A percentile compares a stretch with the other conserved stretches of the same genome.
phyloP scores from a whole-genome alignment of 2,797 vertebrate species.

The Euphonia xanthogaster region DNA sequence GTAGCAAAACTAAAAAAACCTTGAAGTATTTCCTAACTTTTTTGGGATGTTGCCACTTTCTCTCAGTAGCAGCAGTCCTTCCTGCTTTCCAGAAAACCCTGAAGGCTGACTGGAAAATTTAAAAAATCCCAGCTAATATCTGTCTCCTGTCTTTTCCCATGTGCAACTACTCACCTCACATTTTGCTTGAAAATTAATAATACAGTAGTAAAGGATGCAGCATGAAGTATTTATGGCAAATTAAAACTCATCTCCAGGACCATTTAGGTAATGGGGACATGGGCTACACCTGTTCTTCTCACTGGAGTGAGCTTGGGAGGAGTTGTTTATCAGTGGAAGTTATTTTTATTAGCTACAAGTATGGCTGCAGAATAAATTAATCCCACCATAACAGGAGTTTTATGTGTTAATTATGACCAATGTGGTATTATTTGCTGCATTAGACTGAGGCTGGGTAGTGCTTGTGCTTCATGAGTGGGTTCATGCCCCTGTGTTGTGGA shows the following conservation, averaged over 20 bases:
- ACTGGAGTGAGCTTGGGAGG: slow-evolving; percentile 57
- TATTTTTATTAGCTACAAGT: slow-evolving; percentile 70
- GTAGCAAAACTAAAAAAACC: background rate
- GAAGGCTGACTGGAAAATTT: background rate
- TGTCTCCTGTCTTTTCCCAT: background rate
- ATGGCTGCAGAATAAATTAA: slow-evolving; percentile 71
- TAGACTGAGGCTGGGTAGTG: slow-evolving; percentile 53
- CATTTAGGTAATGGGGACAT: background rate
- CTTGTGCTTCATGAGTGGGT: slow-evolving; percentile 50
- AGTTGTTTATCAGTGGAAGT: slow-evolving; percentile 63
- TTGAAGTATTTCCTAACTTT: background rate
- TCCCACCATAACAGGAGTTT: slow-evolving; percentile 65
- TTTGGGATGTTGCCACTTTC: background rate
- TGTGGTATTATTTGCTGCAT: slow-evolving; percentile 68
- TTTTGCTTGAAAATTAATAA: slow-evolving; percentile 59
- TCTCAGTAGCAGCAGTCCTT: background rate
- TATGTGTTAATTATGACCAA: slow-evolving; percentile 64
- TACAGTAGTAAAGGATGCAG: slow-evolving; percentile 52
- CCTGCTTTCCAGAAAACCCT: slow-evolving; percentile 19
- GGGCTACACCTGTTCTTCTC: slow-evolving; percentile 2
- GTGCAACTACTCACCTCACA: background rate
- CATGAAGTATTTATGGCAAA: slow-evolving; percentile 67
- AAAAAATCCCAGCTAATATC: background rate
- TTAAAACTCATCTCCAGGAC: slow-evolving; percentile 56
- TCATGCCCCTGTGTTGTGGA: slow-evolving; percentile 34